Base-by-base conservation (phyloP, 2,113 vertebrate species). In the Numenius arquata region DNA sequence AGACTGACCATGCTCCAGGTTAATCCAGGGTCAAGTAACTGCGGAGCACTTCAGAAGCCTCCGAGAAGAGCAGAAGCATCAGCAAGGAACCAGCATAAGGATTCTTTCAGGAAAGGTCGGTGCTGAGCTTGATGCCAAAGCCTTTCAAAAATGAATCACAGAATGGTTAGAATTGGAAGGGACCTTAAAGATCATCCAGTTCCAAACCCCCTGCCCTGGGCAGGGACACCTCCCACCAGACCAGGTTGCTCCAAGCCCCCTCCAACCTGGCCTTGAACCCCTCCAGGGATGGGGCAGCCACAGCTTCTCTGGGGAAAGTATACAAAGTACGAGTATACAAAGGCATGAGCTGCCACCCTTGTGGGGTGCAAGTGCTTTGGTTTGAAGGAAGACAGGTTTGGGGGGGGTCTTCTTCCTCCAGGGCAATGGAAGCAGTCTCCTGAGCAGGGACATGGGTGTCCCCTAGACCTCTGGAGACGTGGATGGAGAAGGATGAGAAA, bases 1-100 rank as follows among this genome's bases (percentile, higher is more conserved):
- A 17, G 65, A 2, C 19, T 9, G 50, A 38, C 21, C 0, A 0
- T 8, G 76, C 80, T 58, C 23, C 66, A 9, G 20, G 5, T 9
- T 5, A 26, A 22, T 0, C 4, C 61, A 17, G 83, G 78, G 66
- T 45, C 88, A 79, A 36, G 8, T 16, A 25, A 40, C 36, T 0
- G 36, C 53, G 3, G 47, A 30, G 41, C 4, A 1, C 66, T 41
- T 25, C 41, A 15, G 62, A 16, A 58, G 62, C 48, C 63, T 14
- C 11, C 0, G 2, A 56, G 68, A n/a, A 6, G 30, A 53, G 61
- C 47, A 56, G 58, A 16, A 30, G 70, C 70, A 68, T 53, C 67
- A 90, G 40, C 2, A 20, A 48, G 48, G 63, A 50, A 5, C 8
- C 41, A 19, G 50, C 41, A 4, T 0, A 5, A 52, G 34, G 72